These are phyloP conservation scores for Chrysolina americana DNA, from an alignment of 2,888 invertebrate species.

Conservation along the genomic window DNA sequence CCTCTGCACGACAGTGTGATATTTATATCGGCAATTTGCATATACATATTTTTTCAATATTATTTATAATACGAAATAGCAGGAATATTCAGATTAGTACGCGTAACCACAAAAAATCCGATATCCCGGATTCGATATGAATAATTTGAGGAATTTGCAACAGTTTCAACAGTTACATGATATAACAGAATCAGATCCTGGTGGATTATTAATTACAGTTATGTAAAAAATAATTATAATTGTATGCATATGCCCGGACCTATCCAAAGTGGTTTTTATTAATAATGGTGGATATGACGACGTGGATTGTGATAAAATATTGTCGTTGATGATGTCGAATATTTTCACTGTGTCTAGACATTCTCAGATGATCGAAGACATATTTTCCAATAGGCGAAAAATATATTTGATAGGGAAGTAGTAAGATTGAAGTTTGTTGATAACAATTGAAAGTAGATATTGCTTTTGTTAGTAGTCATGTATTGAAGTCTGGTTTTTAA, in stretches of 20 bases:
- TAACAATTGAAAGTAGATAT: no score
- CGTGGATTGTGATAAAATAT: neutral
- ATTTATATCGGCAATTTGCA: conserved; percentile 22
- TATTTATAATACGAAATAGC: conserved; percentile 2
- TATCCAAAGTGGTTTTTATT: neutral
- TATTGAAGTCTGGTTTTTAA: no score
- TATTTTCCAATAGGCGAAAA: no score
- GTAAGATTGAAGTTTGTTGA: no score
- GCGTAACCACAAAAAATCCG: conserved; percentile 24
- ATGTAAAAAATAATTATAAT: neutral
- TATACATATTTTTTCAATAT: conserved; percentile 15
- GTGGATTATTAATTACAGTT: conserved; percentile 14
- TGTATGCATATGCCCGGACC: conserved; percentile 9
- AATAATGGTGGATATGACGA: neutral
- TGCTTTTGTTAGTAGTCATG: no score
- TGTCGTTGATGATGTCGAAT: neutral
- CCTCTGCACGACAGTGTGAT: neutral
- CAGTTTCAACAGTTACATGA: conserved; percentile 12
- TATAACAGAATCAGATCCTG: conserved; percentile 7
- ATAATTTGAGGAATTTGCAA: conserved; percentile 30
- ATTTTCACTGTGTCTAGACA: no score
- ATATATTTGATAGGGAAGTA: no score
- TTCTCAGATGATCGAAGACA: no score
- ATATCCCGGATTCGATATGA: conserved; percentile 27
- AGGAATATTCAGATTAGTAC: conserved; percentile 10